Percentiles rank a stretch among this genome's conserved stretches.
phyloP scores from a whole-genome alignment of 1,140 invertebrate species.

The Dendrolimus kikuchii region DNA sequence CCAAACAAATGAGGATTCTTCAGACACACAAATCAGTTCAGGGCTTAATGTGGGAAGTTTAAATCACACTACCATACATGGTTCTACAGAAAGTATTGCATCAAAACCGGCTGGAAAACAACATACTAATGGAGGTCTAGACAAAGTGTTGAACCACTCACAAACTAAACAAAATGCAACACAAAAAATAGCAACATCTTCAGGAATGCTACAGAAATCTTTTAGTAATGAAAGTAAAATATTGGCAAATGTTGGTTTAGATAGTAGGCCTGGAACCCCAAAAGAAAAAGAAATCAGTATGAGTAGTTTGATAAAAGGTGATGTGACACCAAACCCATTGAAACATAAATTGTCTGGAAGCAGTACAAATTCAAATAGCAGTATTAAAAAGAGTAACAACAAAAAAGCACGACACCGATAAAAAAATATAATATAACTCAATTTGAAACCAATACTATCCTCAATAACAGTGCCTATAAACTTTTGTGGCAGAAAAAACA shows the following conservation, averaged over 20 bases:
- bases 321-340: conserved; percentile 62
- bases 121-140: conserved; percentile 74
- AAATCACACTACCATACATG: conserved; percentile 79
- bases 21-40: conserved; percentile 78
- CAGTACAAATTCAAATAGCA: conserved; percentile 56
- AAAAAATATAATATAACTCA: conserved; percentile 11
- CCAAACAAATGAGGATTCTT: conserved; percentile 84
- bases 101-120: conserved; percentile 77
- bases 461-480: too few relatives aligned
- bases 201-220: conserved; percentile 72
- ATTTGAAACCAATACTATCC: too few relatives aligned
- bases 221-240: conserved; percentile 64
- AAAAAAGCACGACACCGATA: conserved; percentile 82
- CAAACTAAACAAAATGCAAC: conserved; percentile 53
- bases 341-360: conserved; percentile 75
- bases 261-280: conserved; percentile 62
- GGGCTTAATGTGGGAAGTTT: conserved; percentile 49
- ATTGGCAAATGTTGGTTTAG: conserved; percentile 49
- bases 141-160: conserved; percentile 47
- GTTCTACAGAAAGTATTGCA: conserved; percentile 74
- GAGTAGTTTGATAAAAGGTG: conserved; percentile 55
- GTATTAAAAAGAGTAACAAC: conserved; percentile 79
- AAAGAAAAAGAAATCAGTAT: conserved; percentile 71
- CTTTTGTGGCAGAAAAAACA: background rate
- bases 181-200: conserved; percentile 69